phyloP scores from a whole-genome alignment of 2,888 invertebrate species.

The Dexiosoma caninum region DNA sequence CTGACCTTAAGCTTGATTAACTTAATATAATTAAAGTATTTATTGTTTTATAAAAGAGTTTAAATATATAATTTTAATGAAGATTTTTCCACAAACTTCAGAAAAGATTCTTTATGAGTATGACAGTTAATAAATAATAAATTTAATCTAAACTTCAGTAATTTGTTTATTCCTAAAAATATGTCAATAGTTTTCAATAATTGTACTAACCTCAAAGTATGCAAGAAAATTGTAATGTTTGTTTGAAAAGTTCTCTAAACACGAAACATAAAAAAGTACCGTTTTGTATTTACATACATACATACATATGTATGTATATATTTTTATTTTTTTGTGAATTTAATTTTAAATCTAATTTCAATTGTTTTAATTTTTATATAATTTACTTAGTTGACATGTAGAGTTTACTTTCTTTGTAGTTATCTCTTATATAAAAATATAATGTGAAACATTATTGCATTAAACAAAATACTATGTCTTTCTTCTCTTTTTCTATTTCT shows the following conservation, averaged over 20 bases:
- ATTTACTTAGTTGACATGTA: not conserved
- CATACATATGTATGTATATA: too few relatives aligned
- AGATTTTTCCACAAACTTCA: too few relatives aligned
- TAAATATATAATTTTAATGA: too few relatives aligned
- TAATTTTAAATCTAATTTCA: conserved; percentile 8
- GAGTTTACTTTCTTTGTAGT: conserved; percentile 14
- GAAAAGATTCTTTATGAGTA: too few relatives aligned
- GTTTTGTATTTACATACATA: not conserved
- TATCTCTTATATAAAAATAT: conserved; percentile 1
- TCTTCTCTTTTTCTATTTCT: conserved; percentile 53
- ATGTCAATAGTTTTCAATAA: not conserved
- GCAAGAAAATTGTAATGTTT: not conserved
- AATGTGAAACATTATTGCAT: conserved; percentile 1
- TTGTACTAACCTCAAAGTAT: conserved; percentile 15
- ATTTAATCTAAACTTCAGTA: not conserved
- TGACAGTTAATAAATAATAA: too few relatives aligned
- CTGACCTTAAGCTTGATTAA: too few relatives aligned
- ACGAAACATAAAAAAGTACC: not conserved
- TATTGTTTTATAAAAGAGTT: too few relatives aligned
- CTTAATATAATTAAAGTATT: too few relatives aligned
- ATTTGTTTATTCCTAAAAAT: not conserved
- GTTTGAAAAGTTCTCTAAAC: not conserved
- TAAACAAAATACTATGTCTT: conserved; percentile 36
- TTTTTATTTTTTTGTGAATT: not conserved
- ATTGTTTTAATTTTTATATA: conserved; percentile 13